phyloP scores from a whole-genome alignment of 2,797 vertebrate genomes.

The Macropus fuliginosus region DNA sequence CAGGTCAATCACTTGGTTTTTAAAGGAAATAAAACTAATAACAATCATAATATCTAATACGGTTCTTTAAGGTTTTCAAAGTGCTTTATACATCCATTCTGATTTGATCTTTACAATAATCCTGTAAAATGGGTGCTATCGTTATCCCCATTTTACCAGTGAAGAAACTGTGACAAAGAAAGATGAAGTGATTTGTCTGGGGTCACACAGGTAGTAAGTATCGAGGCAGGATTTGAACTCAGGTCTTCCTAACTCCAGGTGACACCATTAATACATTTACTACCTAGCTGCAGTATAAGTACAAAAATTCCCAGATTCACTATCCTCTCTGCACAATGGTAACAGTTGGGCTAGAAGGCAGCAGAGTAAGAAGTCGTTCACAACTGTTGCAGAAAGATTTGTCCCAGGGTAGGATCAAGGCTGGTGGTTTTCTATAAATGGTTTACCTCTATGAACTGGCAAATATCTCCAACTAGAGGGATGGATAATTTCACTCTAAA shows the following conservation, averaged over 20 bases:
- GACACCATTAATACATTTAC: background rate
- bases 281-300: conserved; percentile 2
- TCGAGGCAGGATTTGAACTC: background rate
- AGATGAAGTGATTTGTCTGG: background rate
- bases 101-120: background rate
- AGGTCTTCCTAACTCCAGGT: background rate
- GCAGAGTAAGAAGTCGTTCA: background rate
- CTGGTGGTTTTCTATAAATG: background rate
- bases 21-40: background rate
- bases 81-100: background rate
- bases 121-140: background rate
- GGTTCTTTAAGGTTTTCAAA: background rate
- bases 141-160: background rate
- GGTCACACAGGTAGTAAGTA: background rate
- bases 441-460: background rate
- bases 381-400: conserved; percentile 4
- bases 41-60: background rate
- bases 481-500: background rate
- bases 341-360: conserved; percentile 35
- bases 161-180: background rate
- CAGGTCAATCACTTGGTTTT: background rate
- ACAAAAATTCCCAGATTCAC: conserved; percentile 1
- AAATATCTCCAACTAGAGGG: conserved; percentile 26
- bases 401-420: background rate
- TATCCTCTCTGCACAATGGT: background rate